These are phyloP conservation scores for Diplazon laetatorius DNA, from an alignment of 2,888 invertebrate species.

Conservation along the genomic window DNA sequence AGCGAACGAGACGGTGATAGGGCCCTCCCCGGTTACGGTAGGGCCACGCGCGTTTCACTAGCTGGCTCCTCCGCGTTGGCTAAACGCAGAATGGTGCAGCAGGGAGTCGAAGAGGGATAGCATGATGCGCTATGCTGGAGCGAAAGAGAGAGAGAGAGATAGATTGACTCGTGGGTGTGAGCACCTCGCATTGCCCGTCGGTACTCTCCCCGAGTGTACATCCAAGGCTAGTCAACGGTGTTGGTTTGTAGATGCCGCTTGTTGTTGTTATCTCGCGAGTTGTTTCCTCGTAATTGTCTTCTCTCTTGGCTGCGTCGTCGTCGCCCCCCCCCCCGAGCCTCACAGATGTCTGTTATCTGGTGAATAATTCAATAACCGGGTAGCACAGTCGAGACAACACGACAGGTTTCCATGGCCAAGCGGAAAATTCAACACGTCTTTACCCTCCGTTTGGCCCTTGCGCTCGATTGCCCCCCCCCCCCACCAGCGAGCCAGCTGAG, in stretches of 20 bases:
- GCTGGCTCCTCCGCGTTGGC: constrained; percentile 40
- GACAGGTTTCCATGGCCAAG: constrained; percentile 22
- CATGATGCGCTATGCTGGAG: not conserved
- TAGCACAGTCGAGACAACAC: constrained; percentile 66
- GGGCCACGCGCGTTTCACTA: constrained; percentile 53
- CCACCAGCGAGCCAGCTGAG: not conserved
- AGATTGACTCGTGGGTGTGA: constrained; percentile 30
- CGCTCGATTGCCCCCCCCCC: no score
- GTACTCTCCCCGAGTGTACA: constrained; percentile 53
- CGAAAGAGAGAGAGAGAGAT: constrained; percentile 28
- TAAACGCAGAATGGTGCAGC: constrained; percentile 7
- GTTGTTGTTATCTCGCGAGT: constrained; percentile 79
- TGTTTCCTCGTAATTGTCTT: constrained; percentile 82
- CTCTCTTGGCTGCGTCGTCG: constrained; percentile 74
- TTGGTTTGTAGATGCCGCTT: constrained; percentile 69
- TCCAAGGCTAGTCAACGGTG: constrained; percentile 45
- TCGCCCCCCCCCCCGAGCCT: constrained; percentile 63
- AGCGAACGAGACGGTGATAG: constrained; percentile 62
- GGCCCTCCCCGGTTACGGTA: constrained; percentile 48
- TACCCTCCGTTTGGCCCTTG: no score
- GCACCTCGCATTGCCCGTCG: constrained; percentile 58
- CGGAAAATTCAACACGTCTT: constrained; percentile 20
- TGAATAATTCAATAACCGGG: constrained; percentile 81
- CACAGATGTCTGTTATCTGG: constrained; percentile 78
- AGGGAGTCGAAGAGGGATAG: not conserved